A percentile compares a stretch with the other conserved stretches of the same genome.
Conservation (phyloP, 92 coral and sea anemone species). For the Epizoanthus illoricatus region DNA sequence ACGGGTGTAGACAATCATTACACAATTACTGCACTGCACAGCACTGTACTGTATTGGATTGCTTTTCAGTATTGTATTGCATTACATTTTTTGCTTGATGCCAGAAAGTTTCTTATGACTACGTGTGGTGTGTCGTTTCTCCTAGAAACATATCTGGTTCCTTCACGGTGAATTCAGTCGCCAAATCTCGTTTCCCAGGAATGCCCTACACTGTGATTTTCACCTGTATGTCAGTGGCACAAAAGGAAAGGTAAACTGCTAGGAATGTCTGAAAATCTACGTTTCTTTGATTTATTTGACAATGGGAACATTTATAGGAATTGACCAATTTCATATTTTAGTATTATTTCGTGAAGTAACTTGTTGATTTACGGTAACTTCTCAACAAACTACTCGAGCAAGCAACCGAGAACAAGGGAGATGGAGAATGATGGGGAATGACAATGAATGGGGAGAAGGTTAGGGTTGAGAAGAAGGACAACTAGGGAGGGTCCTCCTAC, state of each 20-base stretch:
- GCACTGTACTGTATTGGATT: not conserved
- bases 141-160: conserved; percentile 90
- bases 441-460: too few relatives aligned
- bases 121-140: not conserved
- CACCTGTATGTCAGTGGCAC: conserved; percentile 86
- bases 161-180: conserved; percentile 96
- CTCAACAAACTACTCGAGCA: too few relatives aligned
- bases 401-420: too few relatives aligned
- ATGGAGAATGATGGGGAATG: too few relatives aligned
- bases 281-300: not conserved
- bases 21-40: not conserved
- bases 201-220: conserved; percentile 91
- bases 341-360: too few relatives aligned
- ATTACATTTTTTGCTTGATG: not conserved
- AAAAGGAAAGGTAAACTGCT: conserved; percentile 76
- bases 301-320: too few relatives aligned
- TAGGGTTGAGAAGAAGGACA: too few relatives aligned
- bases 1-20: not conserved
- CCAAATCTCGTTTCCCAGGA: conserved; percentile 96
- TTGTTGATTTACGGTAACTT: too few relatives aligned
- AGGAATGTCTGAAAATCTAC: not conserved
- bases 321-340: too few relatives aligned
- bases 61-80: too few relatives aligned
- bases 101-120: not conserved
- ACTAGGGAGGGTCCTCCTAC: too few relatives aligned